These are phyloP conservation scores for Zosterops borbonicus DNA, from an alignment of 2,113 vertebrate species.

Conservation along the genomic window DNA sequence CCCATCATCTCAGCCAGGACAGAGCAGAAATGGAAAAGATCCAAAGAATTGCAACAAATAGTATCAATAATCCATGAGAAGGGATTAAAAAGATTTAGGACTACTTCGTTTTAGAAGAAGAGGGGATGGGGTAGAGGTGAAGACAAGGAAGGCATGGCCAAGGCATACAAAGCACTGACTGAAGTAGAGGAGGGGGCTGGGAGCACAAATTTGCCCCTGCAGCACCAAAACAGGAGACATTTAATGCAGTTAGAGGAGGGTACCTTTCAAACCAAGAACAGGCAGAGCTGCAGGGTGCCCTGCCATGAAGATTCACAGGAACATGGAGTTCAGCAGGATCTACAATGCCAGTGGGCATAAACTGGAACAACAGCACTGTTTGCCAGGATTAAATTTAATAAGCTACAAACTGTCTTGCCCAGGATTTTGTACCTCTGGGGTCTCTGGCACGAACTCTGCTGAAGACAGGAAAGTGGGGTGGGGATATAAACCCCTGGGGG, in stretches of 20 bases:
- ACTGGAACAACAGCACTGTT: fast-evolving
- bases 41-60: slow-evolving; percentile 36
- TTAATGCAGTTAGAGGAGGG: fast-evolving
- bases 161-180: not conserved
- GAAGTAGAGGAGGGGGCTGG: not conserved
- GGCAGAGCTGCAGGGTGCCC: not conserved
- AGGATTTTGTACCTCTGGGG: not conserved
- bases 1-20: not conserved
- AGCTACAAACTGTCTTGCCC: not conserved
- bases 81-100: slow-evolving; percentile 10
- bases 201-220: not conserved
- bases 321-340: not conserved
- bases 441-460: not conserved
- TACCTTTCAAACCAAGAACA: not conserved
- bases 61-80: slow-evolving; percentile 49
- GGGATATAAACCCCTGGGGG: not conserved
- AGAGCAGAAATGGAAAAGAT: slow-evolving; percentile 24
- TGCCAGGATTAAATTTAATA: not conserved
- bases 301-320: not conserved
- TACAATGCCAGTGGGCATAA: not conserved
- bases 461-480: not conserved
- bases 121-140: not conserved
- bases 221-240: not conserved
- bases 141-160: not conserved
- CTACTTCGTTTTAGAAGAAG: not conserved